Evolutionary conservation across 92 coral and sea anemone genomes (phyloP).

Genomic region (Meandrina meandrites): DNA sequence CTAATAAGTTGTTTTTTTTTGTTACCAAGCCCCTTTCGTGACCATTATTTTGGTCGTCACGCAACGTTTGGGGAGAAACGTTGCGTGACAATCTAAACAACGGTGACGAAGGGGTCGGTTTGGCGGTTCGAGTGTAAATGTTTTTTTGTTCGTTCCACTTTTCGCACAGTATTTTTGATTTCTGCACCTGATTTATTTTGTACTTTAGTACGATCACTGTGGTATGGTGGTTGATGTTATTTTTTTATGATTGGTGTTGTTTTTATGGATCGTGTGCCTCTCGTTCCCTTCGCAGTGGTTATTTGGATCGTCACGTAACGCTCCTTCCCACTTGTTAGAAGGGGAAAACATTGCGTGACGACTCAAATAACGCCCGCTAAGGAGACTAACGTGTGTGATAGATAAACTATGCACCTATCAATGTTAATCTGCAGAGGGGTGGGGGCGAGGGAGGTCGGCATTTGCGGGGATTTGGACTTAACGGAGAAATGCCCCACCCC

Average conservation of each 20-base stretch:
- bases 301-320: slow-evolving; percentile 1
- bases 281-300: not conserved
- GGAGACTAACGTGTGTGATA: not conserved
- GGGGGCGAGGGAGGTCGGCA: too few species aligned
- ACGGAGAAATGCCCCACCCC: too few species aligned
- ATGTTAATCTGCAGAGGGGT: too few species aligned
- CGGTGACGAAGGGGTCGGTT: not conserved
- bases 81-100: slow-evolving; percentile 12
- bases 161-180: not conserved
- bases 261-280: not conserved
- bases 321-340: not conserved
- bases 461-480: too few species aligned
- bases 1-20: not conserved
- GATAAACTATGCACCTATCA: not conserved
- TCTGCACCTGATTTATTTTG: not conserved
- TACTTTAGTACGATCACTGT: not conserved
- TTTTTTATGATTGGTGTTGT: not conserved
- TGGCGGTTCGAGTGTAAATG: not conserved
- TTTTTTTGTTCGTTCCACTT: not conserved
- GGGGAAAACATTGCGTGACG: not conserved
- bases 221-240: not conserved
- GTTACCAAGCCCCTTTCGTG: not conserved
- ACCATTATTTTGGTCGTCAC: not conserved
- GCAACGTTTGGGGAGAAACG: slow-evolving; percentile 16
- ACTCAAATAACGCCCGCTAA: not conserved